Percentiles rank a stretch among this genome's conserved stretches.
phyloP scores from a whole-genome alignment of 1,140 invertebrate genomes.

The Telenomus remus region DNA sequence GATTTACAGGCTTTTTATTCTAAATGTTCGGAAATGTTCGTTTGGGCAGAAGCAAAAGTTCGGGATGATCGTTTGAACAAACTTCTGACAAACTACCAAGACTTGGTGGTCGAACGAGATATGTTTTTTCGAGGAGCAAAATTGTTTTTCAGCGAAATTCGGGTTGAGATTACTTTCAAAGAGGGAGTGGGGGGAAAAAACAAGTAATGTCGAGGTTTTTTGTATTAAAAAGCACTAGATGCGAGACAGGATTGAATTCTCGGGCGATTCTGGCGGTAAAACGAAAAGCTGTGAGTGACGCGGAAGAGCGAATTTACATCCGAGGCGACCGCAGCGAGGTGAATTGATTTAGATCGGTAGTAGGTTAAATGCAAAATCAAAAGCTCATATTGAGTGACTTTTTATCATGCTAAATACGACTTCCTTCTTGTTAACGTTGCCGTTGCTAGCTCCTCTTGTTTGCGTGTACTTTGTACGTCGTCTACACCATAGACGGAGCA shows the following conservation, averaged over 20 bases:
- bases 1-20: too few relatives aligned
- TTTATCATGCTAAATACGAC: conserved; percentile 25
- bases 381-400: conserved; percentile 50
- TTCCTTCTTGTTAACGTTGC: conserved; percentile 29
- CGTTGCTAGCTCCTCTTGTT: conserved; percentile 35
- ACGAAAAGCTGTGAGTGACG: conserved; percentile 7
- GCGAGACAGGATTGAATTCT: too few relatives aligned
- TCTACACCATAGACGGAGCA: conserved; percentile 43
- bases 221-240: too few relatives aligned
- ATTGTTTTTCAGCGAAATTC: too few relatives aligned
- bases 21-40: neutral
- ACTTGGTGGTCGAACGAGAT: too few relatives aligned
- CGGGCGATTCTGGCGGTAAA: neutral
- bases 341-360: conserved; percentile 32
- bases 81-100: too few relatives aligned
- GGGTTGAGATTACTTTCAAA: too few relatives aligned
- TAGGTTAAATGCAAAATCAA: conserved; percentile 44
- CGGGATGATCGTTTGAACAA: too few relatives aligned
- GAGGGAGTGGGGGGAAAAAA: too few relatives aligned
- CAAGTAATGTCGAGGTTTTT: too few relatives aligned
- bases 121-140: too few relatives aligned
- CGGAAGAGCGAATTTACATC: conserved; percentile 14
- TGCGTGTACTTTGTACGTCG: conserved; percentile 27
- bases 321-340: conserved; percentile 9
- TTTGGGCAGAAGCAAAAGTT: neutral